Base-by-base conservation (phyloP, 53 echinoderm and acorn worm genomes). In the Arbacia lixula region DNA sequence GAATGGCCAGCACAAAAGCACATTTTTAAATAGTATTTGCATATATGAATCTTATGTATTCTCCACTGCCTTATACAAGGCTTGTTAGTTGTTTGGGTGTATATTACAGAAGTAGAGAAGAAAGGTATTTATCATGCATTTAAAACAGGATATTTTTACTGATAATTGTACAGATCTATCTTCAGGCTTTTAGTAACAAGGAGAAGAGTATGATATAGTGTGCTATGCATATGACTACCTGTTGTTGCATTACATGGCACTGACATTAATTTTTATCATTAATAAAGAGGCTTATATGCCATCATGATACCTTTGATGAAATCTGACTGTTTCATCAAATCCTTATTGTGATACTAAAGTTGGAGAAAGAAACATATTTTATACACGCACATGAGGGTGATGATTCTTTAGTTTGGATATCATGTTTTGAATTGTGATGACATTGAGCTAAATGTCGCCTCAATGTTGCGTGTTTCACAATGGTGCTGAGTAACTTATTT, bases 401-500 rank as follows among this genome's bases (percentile, higher is more conserved):
- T 67, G 16, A 22, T 39, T 67, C 2, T 35, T 3, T 36, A 21
- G 36, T 67, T 27, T n/a, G n/a, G n/a, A n/a, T n/a, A n/a, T n/a
- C n/a, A n/a, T n/a, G n/a, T n/a, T n/a, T n/a, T n/a, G n/a, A n/a
- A n/a, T n/a, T n/a, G n/a, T n/a, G n/a, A n/a, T n/a, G n/a, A n/a
- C n/a, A n/a, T n/a, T n/a, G 16, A 12, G 17, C 29, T 71, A 29
- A 71, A 28, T 42, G 49, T 27, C 46, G 20, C 41, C 6, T 46
- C 38, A 27, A 17, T 43, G 29, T 49, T 43, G 49, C 17, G 6
- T 43, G 16, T 71, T 71, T 71, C 72, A 71, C 43, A 39, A 71
- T 71, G 72, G 72, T 71, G 72, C 72, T 71, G 27, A 71, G 72
- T 49, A 71, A 71, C 29, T 42, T 71, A 71, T 71, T 71, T 71